These are phyloP conservation scores for Menura novaehollandiae DNA, from an alignment of 2,113 vertebrate genomes.

Conservation along the genomic window DNA sequence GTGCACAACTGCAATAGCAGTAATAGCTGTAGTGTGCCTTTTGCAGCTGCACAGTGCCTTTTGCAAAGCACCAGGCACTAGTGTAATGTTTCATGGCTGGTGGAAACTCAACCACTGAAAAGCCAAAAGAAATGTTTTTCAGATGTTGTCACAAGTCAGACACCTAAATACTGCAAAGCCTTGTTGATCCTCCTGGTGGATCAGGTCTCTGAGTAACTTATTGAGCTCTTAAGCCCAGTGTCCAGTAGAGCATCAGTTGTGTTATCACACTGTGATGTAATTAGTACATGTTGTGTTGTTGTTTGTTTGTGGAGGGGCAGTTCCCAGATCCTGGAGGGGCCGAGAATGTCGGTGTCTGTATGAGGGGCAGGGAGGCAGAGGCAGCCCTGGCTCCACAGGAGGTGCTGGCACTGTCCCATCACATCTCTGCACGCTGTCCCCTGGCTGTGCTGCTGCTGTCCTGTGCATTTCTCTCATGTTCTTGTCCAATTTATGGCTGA, in stretches of 20 bases:
- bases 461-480: background rate
- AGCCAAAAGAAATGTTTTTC: background rate
- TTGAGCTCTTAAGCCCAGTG: background rate
- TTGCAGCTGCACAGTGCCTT: background rate
- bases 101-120: background rate
- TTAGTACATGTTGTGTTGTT: background rate
- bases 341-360: accelerated
- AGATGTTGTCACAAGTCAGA: background rate
- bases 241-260: background rate
- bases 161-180: background rate
- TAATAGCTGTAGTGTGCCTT: background rate
- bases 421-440: background rate
- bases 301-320: background rate
- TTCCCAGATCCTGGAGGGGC: background rate
- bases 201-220: background rate
- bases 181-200: background rate
- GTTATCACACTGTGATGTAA: background rate
- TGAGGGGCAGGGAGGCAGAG: background rate
- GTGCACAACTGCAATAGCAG: background rate
- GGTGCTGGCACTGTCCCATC: background rate
- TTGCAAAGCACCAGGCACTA: background rate
- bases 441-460: background rate
- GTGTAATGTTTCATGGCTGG: background rate
- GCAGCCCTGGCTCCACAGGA: background rate
- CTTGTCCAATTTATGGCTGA: background rate